Evolutionary conservation across 2,113 vertebrate genomes (phyloP).

Genomic region (Tachycineta bicolor): DNA sequence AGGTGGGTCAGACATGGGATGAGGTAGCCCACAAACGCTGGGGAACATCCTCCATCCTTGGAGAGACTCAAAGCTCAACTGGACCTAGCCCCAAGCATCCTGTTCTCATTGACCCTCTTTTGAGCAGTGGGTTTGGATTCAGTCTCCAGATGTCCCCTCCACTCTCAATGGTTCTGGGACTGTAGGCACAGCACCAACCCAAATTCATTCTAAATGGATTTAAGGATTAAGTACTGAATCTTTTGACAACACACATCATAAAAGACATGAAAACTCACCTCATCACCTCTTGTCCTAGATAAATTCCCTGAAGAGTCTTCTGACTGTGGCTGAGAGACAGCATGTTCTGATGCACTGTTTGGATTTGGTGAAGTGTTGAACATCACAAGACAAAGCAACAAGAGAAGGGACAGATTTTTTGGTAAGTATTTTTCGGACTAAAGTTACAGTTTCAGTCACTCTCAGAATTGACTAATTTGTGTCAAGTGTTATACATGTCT

Average conservation of each 20-base stretch:
- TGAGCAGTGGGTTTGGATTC: background rate
- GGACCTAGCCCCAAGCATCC: background rate
- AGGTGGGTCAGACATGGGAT: background rate
- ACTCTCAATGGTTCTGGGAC: background rate
- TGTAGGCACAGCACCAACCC: background rate
- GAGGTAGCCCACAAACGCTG: background rate
- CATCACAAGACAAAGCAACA: background rate
- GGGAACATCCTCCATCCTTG: background rate
- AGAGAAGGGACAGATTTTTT: background rate
- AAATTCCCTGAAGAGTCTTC: constrained; percentile 72
- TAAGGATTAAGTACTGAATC: background rate
- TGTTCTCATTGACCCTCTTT: background rate
- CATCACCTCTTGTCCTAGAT: constrained; percentile 70
- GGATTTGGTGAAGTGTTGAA: background rate
- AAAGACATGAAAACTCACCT: constrained; percentile 65
- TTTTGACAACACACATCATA: background rate
- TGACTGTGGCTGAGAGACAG: constrained; percentile 52
- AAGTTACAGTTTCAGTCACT: background rate
- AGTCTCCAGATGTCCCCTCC: background rate
- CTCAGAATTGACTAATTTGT: background rate
- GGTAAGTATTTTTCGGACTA: background rate
- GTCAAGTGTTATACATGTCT: fast-evolving
- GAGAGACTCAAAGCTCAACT: background rate
- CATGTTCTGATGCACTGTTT: constrained; percentile 69
- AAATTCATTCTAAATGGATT: background rate